phyloP scores from a whole-genome alignment of 2,888 invertebrate genomes.

The Ochropleura leucogaster region DNA sequence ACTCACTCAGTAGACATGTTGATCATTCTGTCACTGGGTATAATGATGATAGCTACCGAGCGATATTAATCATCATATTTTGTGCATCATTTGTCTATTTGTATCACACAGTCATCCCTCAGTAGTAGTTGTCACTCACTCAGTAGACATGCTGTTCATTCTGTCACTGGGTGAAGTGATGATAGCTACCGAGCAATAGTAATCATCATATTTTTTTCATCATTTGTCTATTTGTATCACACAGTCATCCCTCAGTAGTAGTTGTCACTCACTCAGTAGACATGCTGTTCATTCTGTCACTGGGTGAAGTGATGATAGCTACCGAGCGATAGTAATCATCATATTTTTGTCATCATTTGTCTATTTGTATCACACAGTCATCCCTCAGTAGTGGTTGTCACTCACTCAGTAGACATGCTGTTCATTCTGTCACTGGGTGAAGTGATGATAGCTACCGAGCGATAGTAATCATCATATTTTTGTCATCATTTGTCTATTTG shows the following conservation, averaged over 20 bases:
- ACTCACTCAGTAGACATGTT: conserved; percentile 3
- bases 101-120: neutral
- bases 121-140: conserved; percentile 28
- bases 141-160: conserved; percentile 20
- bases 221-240: neutral
- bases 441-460: too few relatives aligned
- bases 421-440: too few relatives aligned
- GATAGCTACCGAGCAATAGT: conserved; percentile 42
- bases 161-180: conserved; percentile 67
- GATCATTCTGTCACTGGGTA: too few relatives aligned
- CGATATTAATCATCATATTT: neutral
- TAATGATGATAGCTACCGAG: neutral
- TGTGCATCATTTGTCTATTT: neutral
- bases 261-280: conserved; percentile 42
- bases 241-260: neutral
- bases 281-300: conserved; percentile 42
- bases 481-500: neutral
- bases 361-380: too few relatives aligned
- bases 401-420: too few relatives aligned
- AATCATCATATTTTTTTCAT: neutral
- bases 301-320: conserved; percentile 34
- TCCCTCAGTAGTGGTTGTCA: too few relatives aligned
- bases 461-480: too few relatives aligned
- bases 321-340: neutral
- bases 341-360: neutral